Percentiles rank a stretch among this genome's conserved stretches.
phyloP scores from a whole-genome alignment of 2,113 vertebrate species.

The Trinectes maculatus region DNA sequence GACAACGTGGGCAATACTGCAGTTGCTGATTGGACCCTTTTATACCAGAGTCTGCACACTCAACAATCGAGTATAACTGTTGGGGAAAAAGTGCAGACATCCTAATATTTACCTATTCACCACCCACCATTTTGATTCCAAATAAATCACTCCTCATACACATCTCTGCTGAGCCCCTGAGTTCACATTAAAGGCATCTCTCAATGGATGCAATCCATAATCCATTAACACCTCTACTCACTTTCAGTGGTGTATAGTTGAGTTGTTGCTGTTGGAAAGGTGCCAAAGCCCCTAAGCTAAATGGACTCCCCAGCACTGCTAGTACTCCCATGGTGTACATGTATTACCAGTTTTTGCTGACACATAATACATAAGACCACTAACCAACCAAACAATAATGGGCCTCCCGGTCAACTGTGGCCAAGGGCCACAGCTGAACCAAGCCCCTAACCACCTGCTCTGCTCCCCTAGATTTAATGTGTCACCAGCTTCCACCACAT shows the following conservation, averaged over 20 bases:
- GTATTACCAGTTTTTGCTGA: slow-evolving; percentile 65
- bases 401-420: slow-evolving; percentile 38
- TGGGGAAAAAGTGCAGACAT: slow-evolving; percentile 2
- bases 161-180: slow-evolving; percentile 19
- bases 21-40: neutral
- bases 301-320: slow-evolving; percentile 50
- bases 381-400: slow-evolving; percentile 56
- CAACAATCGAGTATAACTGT: neutral
- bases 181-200: slow-evolving; percentile 47
- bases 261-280: slow-evolving; percentile 58
- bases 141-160: slow-evolving; percentile 40
- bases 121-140: slow-evolving; percentile 21
- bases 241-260: slow-evolving; percentile 38
- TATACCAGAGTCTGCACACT: neutral
- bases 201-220: slow-evolving; percentile 50
- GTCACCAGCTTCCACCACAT: slow-evolving; percentile 29
- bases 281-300: slow-evolving; percentile 67
- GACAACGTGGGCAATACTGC: neutral
- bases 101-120: slow-evolving; percentile 12
- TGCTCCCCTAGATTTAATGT: slow-evolving; percentile 33
- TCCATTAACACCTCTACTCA: slow-evolving; percentile 54
- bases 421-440: slow-evolving; percentile 24
- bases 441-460: slow-evolving; percentile 33
- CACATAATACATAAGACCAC: slow-evolving; percentile 58
- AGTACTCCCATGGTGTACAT: slow-evolving; percentile 59